These are phyloP conservation scores for Oreochromis niloticus DNA, from an alignment of 2,113 vertebrate species.

Conservation along the genomic window DNA sequence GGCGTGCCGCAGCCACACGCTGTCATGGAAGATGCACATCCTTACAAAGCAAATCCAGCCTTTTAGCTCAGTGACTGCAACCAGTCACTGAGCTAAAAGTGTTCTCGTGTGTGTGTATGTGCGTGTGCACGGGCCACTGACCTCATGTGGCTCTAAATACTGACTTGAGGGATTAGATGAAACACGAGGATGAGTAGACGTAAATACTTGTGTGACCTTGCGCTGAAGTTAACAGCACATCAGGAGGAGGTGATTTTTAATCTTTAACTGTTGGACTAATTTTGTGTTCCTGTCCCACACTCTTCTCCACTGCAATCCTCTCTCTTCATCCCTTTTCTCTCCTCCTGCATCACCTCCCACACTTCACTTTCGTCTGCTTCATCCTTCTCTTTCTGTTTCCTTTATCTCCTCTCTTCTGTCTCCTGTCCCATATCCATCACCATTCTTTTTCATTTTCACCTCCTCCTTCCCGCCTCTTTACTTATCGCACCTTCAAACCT, in stretches of 20 bases:
- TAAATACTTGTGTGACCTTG: background rate
- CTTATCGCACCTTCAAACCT: background rate
- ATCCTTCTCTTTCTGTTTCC: background rate
- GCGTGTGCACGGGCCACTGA: background rate
- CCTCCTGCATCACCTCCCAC: background rate
- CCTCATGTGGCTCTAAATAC: background rate
- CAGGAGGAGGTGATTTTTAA: background rate
- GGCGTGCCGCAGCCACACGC: background rate
- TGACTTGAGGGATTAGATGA: constrained; percentile 9
- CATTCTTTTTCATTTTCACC: background rate
- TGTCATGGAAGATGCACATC: background rate
- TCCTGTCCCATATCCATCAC: background rate
- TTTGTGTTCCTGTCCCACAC: background rate
- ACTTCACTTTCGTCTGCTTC: background rate
- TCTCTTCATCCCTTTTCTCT: background rate
- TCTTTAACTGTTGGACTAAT: constrained; percentile 1
- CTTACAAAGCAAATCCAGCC: background rate
- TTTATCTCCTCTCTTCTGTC: background rate
- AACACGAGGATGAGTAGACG: constrained; percentile 1
- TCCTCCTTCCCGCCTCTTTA: background rate
- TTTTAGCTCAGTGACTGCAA: background rate
- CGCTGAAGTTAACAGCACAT: background rate
- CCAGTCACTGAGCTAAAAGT: background rate
- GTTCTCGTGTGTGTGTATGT: background rate
- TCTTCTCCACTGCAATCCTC: background rate